Evolutionary conservation across 2,797 vertebrate genomes (phyloP).

Genomic region (Gobionotothen gibberifrons): DNA sequence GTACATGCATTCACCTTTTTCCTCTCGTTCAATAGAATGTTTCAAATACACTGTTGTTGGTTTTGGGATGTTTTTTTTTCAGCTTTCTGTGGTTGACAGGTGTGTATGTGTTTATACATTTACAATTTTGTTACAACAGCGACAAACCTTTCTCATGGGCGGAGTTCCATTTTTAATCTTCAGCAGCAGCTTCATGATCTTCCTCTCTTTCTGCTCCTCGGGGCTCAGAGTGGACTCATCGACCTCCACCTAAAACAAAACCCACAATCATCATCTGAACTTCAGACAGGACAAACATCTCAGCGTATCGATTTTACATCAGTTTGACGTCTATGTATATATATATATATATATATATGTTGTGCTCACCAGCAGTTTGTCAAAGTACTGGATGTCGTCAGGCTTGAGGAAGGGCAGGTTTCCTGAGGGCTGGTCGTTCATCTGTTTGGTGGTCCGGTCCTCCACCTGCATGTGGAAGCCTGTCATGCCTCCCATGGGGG

Average conservation of each 20-base stretch:
- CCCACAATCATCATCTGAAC: not conserved
- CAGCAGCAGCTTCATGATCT: constrained; percentile 98
- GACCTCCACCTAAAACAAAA: constrained; percentile 91
- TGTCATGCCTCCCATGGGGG: constrained; percentile 96
- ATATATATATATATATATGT: no score
- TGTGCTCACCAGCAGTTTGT: constrained; percentile 92
- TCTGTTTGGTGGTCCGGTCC: constrained; percentile 95
- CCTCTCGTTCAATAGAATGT: no score
- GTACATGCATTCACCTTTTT: no score
- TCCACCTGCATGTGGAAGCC: constrained; percentile 99
- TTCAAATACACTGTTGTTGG: no score
- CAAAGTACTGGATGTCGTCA: constrained; percentile 99
- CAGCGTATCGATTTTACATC: not conserved
- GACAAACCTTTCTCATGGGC: constrained; percentile 94
- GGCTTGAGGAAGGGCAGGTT: constrained; percentile 99
- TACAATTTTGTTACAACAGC: not conserved
- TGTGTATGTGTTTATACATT: no score
- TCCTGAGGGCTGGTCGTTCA: constrained; percentile 98
- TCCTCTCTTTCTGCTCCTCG: constrained; percentile 98
- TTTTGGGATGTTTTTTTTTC: no score
- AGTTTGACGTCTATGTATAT: not conserved
- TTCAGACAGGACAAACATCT: constrained; percentile 8
- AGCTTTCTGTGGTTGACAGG: no score
- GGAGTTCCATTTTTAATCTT: constrained; percentile 99
- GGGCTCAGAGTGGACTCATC: constrained; percentile 98